Percentiles rank a stretch among this genome's conserved stretches.
Evolutionary conservation across 1,140 invertebrate genomes (phyloP).

Genomic region (Dufourea novaeangliae): DNA sequence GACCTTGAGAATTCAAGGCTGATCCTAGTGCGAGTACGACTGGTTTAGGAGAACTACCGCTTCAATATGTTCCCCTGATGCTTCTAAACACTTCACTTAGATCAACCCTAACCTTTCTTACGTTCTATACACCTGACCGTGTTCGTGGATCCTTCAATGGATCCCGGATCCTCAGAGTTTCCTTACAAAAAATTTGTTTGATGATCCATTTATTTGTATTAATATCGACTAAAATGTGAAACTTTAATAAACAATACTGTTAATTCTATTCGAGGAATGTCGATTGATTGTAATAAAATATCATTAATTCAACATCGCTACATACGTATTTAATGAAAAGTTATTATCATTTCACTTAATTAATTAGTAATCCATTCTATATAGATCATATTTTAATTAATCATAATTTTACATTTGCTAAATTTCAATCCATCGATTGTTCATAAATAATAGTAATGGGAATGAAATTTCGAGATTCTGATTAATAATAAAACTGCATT

Average conservation of each 20-base stretch:
- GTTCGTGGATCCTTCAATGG: neutral
- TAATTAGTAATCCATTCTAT: neutral
- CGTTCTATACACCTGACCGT: conserved; percentile 24
- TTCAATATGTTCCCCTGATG: conserved; percentile 70
- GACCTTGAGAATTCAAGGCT: conserved; percentile 58
- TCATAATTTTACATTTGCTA: neutral
- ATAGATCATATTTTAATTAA: neutral
- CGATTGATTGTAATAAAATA: too few species aligned
- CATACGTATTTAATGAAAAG: neutral
- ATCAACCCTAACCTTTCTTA: conserved; percentile 65
- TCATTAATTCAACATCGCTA: too few species aligned
- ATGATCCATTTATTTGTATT: too few species aligned
- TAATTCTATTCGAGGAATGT: too few species aligned
- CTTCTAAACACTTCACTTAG: conserved; percentile 73
- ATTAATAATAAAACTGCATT: neutral
- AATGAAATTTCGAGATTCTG: neutral
- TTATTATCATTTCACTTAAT: neutral
- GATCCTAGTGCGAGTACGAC: conserved; percentile 47
- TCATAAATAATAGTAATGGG: neutral
- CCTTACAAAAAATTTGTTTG: too few species aligned
- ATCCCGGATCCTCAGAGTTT: too few species aligned
- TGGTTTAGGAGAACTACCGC: conserved; percentile 62
- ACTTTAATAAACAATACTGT: too few species aligned
- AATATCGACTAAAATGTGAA: too few species aligned
- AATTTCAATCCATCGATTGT: neutral